Evolutionary conservation across 2,888 invertebrate species (phyloP).

Genomic region (Pristionchus mayeri): DNA sequence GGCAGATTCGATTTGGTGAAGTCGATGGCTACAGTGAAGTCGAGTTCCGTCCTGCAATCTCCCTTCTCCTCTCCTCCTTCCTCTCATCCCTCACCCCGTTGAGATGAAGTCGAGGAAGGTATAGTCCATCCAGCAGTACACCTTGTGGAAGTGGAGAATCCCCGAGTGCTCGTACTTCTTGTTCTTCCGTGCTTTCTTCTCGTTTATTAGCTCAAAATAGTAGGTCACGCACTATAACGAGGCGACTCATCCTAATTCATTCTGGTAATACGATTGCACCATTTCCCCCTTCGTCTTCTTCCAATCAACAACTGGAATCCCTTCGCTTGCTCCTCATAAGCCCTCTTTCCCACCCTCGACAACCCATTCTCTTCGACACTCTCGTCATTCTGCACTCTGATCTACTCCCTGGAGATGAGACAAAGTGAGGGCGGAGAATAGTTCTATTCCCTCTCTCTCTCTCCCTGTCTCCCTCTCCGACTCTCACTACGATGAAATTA

Average conservation of each 20-base stretch:
- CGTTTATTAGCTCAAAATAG: slow-evolving; percentile 65
- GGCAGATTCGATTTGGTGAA: slow-evolving; percentile 70
- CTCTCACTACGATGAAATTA: slow-evolving; percentile 36
- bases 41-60: slow-evolving; percentile 65
- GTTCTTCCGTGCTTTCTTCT: slow-evolving; percentile 67
- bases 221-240: slow-evolving; percentile 3
- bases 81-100: slow-evolving; percentile 57
- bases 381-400: slow-evolving; percentile 36
- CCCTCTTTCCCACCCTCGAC: slow-evolving; percentile 32
- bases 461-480: slow-evolving; percentile 11
- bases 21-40: slow-evolving; percentile 68
- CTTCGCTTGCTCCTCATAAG: not conserved
- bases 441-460: too few relatives aligned
- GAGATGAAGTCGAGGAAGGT: slow-evolving; percentile 68
- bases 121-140: slow-evolving; percentile 65
- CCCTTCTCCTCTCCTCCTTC: not conserved
- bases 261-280: not conserved
- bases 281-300: not conserved
- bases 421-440: not conserved
- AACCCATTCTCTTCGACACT: not conserved
- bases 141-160: slow-evolving; percentile 63
- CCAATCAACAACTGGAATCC: slow-evolving; percentile 35
- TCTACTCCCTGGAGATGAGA: not conserved
- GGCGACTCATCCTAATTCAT: not conserved
- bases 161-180: slow-evolving; percentile 69